Conservation (phyloP, 1,140 invertebrate species). For the Dufourea novaeangliae region DNA sequence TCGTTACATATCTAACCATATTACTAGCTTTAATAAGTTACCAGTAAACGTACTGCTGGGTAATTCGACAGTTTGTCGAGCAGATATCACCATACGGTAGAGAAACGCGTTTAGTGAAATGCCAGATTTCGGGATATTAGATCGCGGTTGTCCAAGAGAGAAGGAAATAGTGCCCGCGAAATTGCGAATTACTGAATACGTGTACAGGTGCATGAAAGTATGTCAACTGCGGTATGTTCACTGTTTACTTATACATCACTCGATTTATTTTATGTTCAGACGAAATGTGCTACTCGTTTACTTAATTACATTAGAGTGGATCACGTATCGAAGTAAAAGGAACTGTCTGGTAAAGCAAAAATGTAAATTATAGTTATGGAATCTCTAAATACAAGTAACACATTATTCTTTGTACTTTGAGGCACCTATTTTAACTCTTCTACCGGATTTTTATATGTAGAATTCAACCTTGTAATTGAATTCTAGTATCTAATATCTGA, state of each 20-base stretch:
- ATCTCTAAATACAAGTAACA: not conserved
- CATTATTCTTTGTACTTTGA: not conserved
- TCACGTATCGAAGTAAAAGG: not conserved
- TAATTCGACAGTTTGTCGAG: not conserved
- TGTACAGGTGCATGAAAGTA: not conserved
- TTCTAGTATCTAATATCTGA: too few species aligned
- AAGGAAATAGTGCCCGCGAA: not conserved
- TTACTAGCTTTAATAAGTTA: slow-evolving; percentile 45
- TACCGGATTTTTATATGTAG: not conserved
- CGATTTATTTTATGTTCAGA: not conserved
- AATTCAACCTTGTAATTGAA: not conserved
- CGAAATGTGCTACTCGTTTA: not conserved
- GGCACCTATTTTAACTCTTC: too few species aligned
- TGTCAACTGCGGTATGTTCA: not conserved
- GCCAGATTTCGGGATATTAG: not conserved
- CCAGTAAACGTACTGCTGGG: slow-evolving; percentile 19
- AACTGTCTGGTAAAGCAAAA: slow-evolving; percentile 1
- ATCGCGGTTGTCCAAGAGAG: not conserved
- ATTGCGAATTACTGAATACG: not conserved
- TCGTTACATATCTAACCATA: slow-evolving; percentile 13
- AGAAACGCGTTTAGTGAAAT: slow-evolving; percentile 23
- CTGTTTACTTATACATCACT: not conserved
- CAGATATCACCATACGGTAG: slow-evolving; percentile 21
- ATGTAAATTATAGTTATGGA: not conserved
- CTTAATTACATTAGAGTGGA: not conserved